Conservation (phyloP, 2,888 invertebrate species). For the Augochlorella aurata region DNA sequence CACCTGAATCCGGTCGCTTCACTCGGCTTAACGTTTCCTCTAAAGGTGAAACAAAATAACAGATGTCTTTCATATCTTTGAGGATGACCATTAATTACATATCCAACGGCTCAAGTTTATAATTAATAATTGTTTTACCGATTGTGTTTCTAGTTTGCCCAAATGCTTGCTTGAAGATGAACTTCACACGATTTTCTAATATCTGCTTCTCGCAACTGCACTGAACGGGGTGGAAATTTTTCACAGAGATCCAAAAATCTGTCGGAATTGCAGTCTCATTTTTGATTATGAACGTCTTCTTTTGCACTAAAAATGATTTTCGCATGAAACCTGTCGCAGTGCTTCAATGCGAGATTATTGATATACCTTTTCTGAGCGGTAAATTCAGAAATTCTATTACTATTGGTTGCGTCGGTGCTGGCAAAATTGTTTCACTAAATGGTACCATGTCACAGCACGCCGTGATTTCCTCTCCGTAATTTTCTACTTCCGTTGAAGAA, state of each 20-base stretch:
- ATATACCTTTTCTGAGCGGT: slow-evolving; percentile 45
- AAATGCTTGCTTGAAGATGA: slow-evolving; percentile 39
- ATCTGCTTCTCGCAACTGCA: slow-evolving; percentile 30
- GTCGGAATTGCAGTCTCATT: slow-evolving; percentile 78
- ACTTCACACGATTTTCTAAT: slow-evolving; percentile 62
- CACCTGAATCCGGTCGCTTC: slow-evolving; percentile 68
- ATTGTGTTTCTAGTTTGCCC: slow-evolving; percentile 14
- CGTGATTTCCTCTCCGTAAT: not conserved
- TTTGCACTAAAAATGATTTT: slow-evolving; percentile 71
- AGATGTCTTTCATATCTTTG: not conserved
- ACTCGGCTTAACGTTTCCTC: slow-evolving; percentile 66
- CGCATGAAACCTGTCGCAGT: not conserved
- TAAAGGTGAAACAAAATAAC: slow-evolving; percentile 2
- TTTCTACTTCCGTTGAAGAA: not conserved
- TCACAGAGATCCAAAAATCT: slow-evolving; percentile 65
- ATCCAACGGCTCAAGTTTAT: not conserved
- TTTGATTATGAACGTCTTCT: slow-evolving; percentile 77
- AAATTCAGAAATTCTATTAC: slow-evolving; percentile 50
- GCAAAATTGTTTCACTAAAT: slow-evolving; percentile 22
- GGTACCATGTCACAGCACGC: slow-evolving; percentile 17
- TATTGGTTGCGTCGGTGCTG: slow-evolving; percentile 12
- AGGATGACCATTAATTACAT: not conserved
- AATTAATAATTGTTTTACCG: slow-evolving; percentile 19
- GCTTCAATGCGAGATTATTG: not conserved
- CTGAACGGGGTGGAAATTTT: slow-evolving; percentile 72